Evolutionary conservation across 2,888 invertebrate species (phyloP), one percentile per base, ranked within the genome.

Genomic region (Leucoptera coffeella): DNA sequence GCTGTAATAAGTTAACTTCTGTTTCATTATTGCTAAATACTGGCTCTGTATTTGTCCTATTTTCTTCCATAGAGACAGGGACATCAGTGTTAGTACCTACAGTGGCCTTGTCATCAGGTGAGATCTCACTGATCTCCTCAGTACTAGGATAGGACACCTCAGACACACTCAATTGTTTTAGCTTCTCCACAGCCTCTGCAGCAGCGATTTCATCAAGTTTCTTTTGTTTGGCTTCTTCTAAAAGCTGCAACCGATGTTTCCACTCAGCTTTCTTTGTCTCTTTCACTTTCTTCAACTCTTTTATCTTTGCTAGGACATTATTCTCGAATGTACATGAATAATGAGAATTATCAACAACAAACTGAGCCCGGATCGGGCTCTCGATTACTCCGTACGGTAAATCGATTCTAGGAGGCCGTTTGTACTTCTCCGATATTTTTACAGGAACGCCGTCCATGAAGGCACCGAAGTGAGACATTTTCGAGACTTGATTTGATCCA

Each of bases 361-460:
- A 50, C 36, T 58, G 54, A n/a, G 65, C 58, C 37, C 60, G 49
- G 19, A 45, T 33, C 21, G 56, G 43, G 34, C 51, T 50, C 34
- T 64, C 67, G 22, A 37, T 42, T 13, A 64, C 50, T 38, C 48
- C 51, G 38, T 60, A 55, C 27, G 78, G 78, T 33, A 80, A 57
- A 32, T 73, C 78, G 25, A 61, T 56, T 36, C 47, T 41, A 29
- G 82, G 80, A 13, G 89, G 89, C 36, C 87, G 84, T 51, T 87
- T 86, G 50, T 85, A 91, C 42, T 80, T 83, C 57, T 91, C 89
- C 25, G 86, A 82, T 56, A 91, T 88, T 73, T 90, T 90, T 32
- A 91, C 89, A 44, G 85, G 83, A 40, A 91, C 82, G 38, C 82
- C 85, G 59, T 90, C 90, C 80, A 87, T 83, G 45, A 77, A 82